Evolutionary conservation across 2,888 invertebrate species (phyloP), one percentile per base, ranked within the genome.

Genomic region (Punctoribates punctum): DNA sequence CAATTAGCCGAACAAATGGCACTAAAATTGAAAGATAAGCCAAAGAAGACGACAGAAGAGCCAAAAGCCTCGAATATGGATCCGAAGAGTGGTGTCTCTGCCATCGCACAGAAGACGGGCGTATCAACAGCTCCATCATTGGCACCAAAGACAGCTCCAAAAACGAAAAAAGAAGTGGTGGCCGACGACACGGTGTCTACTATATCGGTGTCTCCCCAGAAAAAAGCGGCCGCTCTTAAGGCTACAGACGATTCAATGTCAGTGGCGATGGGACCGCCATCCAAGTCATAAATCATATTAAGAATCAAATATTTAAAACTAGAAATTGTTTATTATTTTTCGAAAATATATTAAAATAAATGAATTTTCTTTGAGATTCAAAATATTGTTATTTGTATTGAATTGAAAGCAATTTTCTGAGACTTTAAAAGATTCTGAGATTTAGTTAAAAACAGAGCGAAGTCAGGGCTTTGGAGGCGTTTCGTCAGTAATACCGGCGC

Each of bases 201-300:
- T 6, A 15, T 65, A 8, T 65, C 65, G 15, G 34, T n/a, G 3
- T 29, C 65, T n/a, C 65, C 65, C 0, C 34, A 65, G 34, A 65
- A 65, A 27, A 34, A 29, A 3, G 65, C 13, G 65, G 65, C 65
- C 15, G 65, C 34, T 5, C 34, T 65, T 34, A 65, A 65, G 13
- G 23, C 46, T 15, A 70, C 70, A 23, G 70, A 70, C 17, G 70
- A 70, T 46, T 46, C 42, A 23, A 70, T 70, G 70, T 70, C 70
- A 1, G 20, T 70, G 23, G 38, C 70, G 20, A 46, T 70, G 46
- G 46, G 23, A 23, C 42, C 70, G n/a, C 3, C 34, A 8, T 9
- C 9, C 29, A 65, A 65, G 17, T 9, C 8, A n/a, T 65, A 65
- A 11, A 25, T 25, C 48, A 48, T n/a, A n/a, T n/a, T n/a, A n/a